A percentile compares a stretch with the other conserved stretches of the same genome.
phyloP scores from a whole-genome alignment of 2,797 vertebrate genomes.

The Melopsittacus undulatus region DNA sequence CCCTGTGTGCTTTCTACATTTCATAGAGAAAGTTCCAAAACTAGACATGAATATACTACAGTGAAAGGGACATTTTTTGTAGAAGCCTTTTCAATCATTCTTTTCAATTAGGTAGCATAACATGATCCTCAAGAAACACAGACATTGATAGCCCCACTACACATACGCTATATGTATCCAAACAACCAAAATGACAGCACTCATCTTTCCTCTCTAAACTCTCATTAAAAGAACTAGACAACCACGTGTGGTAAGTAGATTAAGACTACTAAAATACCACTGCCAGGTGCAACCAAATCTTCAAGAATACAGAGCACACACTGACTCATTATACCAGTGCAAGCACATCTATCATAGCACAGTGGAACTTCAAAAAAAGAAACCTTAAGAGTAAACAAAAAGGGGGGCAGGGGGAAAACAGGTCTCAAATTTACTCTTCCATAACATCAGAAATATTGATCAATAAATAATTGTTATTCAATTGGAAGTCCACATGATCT shows the following conservation, averaged over 20 bases:
- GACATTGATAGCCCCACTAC: fast-evolving
- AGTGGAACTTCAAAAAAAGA: background rate
- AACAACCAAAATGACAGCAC: background rate
- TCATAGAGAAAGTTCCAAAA: background rate
- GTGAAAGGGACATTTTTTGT: background rate
- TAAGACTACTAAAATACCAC: background rate
- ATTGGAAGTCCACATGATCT: background rate
- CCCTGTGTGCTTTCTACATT: background rate
- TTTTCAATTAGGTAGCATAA: background rate
- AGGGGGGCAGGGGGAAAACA: fast-evolving
- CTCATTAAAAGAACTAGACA: background rate
- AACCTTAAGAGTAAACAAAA: background rate
- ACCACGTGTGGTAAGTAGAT: background rate
- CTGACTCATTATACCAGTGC: background rate
- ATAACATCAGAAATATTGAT: background rate
- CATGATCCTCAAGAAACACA: background rate
- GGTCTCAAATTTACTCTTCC: background rate
- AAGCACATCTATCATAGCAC: background rate
- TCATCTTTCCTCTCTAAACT: background rate
- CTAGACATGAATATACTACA: background rate
- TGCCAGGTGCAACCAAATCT: background rate
- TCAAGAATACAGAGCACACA: background rate
- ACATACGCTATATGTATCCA: background rate
- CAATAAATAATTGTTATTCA: background rate
- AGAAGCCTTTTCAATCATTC: background rate